Evolutionary conservation across 2,888 invertebrate genomes (phyloP).

Genomic region (Hydropsyche betteni): DNA sequence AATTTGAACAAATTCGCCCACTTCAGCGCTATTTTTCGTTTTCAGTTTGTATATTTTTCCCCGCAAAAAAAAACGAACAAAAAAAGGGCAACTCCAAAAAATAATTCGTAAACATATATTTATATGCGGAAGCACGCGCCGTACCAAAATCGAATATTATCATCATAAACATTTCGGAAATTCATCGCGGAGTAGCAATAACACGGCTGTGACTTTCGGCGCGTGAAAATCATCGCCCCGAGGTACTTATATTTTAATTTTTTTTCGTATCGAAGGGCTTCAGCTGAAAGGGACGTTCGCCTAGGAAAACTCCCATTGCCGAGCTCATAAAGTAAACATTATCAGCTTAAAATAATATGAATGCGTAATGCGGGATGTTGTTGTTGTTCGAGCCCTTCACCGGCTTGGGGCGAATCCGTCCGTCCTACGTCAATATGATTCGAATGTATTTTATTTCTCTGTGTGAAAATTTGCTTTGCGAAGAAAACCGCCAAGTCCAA

Average conservation of each 20-base stretch:
- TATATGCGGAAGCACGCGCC: background rate
- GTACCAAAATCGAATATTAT: conserved; percentile 30
- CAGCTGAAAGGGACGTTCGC: too few relatives aligned
- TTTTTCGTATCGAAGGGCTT: background rate
- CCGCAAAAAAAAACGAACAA: too few relatives aligned
- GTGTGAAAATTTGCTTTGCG: background rate
- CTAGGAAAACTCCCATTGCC: background rate
- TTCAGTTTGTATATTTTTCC: too few relatives aligned
- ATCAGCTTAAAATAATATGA: conserved; percentile 43
- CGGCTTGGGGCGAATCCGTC: background rate
- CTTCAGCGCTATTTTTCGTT: too few relatives aligned
- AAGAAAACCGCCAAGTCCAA: background rate
- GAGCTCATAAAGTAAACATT: conserved; percentile 39
- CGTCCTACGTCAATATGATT: background rate
- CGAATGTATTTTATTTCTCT: background rate
- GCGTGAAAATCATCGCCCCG: conserved; percentile 34
- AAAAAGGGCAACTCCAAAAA: too few relatives aligned
- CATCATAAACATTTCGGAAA: conserved; percentile 35
- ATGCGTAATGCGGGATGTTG: conserved; percentile 37
- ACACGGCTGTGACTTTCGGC: conserved; percentile 14
- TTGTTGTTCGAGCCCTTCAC: conserved; percentile 41
- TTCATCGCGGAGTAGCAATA: conserved; percentile 30
- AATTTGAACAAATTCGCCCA: too few relatives aligned
- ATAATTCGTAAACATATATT: conserved; percentile 20
- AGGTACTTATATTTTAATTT: conserved; percentile 28